These are phyloP conservation scores for Parapristionchus giblindavisi DNA, from an alignment of 2,888 invertebrate species.

Conservation along the genomic window DNA sequence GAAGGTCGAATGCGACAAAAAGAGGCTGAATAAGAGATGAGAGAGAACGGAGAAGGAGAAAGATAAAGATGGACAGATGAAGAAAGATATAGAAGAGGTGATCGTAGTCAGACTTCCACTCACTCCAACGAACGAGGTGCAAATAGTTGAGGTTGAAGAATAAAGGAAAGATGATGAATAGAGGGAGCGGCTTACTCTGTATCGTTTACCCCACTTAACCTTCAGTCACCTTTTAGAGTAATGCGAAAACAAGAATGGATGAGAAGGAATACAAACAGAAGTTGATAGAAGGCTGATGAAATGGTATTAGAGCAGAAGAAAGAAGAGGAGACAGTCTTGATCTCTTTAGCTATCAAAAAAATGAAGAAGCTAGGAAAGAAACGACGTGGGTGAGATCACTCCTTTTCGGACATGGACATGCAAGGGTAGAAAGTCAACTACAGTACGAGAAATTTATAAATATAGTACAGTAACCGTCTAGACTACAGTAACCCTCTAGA, in stretches of 20 bases:
- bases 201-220: too few species aligned
- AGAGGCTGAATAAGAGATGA: neutral
- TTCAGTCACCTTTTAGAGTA: neutral
- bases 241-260: slow-evolving; percentile 32
- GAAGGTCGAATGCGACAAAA: slow-evolving; percentile 12
- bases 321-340: neutral
- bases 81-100: slow-evolving; percentile 32
- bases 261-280: slow-evolving; percentile 13
- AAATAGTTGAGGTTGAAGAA: slow-evolving; percentile 23
- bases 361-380: neutral
- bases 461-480: too few species aligned
- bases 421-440: too few species aligned
- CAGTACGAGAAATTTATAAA: too few species aligned
- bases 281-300: slow-evolving; percentile 2
- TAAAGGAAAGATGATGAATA: too few species aligned
- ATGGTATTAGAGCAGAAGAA: neutral
- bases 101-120: too few species aligned
- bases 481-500: too few species aligned
- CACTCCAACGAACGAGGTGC: neutral
- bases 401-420: neutral
- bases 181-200: too few species aligned
- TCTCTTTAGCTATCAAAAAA: neutral
- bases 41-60: slow-evolving; percentile 13
- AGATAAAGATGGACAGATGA: slow-evolving; percentile 14
- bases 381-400: neutral